Percentiles rank a stretch among this genome's conserved stretches.
Conservation (phyloP, 2,113 vertebrate species). For the Callionymus lyra region DNA sequence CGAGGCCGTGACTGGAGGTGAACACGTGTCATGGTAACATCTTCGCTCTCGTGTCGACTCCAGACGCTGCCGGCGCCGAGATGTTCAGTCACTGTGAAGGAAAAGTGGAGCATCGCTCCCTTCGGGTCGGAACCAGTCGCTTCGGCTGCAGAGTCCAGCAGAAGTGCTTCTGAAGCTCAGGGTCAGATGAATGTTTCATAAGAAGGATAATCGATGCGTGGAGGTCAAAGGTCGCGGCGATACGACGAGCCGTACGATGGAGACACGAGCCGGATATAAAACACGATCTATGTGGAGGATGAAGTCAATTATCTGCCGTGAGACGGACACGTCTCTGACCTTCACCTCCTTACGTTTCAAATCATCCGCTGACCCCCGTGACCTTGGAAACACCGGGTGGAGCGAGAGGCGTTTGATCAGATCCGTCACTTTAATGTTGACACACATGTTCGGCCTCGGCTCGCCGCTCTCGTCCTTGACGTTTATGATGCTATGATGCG, state of each 20-base stretch:
- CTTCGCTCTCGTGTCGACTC: slow-evolving; percentile 22
- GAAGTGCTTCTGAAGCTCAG: slow-evolving; percentile 21
- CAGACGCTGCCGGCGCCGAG: slow-evolving; percentile 17
- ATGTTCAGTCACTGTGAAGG: slow-evolving; percentile 48
- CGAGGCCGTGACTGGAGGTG: too few relatives aligned
- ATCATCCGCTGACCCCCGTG: slow-evolving; percentile 29
- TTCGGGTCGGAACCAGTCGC: slow-evolving; percentile 33
- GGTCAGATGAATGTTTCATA: slow-evolving; percentile 1
- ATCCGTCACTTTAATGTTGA: slow-evolving; percentile 25
- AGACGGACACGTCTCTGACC: slow-evolving; percentile 43
- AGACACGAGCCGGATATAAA: slow-evolving; percentile 28
- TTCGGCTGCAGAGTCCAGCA: slow-evolving; percentile 36
- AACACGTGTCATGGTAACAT: too few relatives aligned
- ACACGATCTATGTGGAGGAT: slow-evolving; percentile 15
- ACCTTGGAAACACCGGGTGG: slow-evolving; percentile 12
- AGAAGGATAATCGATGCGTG: too few relatives aligned
- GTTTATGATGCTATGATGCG: not conserved
- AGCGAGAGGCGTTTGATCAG: slow-evolving; percentile 4
- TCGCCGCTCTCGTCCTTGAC: not conserved
- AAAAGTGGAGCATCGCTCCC: slow-evolving; percentile 38
- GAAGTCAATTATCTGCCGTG: slow-evolving; percentile 22
- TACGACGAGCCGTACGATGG: not conserved
- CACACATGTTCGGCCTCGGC: not conserved
- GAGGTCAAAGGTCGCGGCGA: too few relatives aligned
- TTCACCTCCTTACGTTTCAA: slow-evolving; percentile 25